phyloP scores from a whole-genome alignment of 2,113 vertebrate species.

The Pygathrix nemaeus region DNA sequence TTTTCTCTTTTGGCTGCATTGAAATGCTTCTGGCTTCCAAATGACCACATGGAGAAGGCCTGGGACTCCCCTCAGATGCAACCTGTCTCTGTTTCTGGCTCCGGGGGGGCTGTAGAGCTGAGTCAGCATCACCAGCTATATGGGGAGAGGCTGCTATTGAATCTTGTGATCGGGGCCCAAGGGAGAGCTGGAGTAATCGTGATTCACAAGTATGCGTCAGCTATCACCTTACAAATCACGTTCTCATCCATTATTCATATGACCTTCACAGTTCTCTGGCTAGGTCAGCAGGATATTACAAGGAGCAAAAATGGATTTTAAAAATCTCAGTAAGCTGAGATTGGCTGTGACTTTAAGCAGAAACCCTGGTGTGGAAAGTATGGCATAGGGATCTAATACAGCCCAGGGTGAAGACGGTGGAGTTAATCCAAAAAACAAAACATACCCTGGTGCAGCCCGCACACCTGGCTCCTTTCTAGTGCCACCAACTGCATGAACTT shows the following conservation, averaged over 20 bases:
- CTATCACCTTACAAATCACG: background rate
- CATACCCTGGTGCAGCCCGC: background rate
- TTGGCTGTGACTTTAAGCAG: background rate
- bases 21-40: slow-evolving; percentile 44
- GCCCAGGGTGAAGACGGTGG: background rate
- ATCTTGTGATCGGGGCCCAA: background rate
- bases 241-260: slow-evolving; percentile 31
- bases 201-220: background rate
- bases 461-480: background rate
- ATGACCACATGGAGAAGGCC: background rate
- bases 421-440: background rate
- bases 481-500: background rate
- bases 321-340: background rate
- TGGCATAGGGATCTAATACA: background rate
- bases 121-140: background rate
- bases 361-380: background rate
- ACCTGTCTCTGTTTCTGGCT: slow-evolving; percentile 2
- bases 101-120: background rate
- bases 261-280: slow-evolving; percentile 9
- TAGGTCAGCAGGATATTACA: slow-evolving; percentile 17
- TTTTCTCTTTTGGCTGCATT: background rate
- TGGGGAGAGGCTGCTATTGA: background rate
- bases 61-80: background rate
- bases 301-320: background rate
- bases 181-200: background rate